Evolutionary conservation across 2,113 vertebrate species (phyloP).

Genomic region (Cichladusa arquata): DNA sequence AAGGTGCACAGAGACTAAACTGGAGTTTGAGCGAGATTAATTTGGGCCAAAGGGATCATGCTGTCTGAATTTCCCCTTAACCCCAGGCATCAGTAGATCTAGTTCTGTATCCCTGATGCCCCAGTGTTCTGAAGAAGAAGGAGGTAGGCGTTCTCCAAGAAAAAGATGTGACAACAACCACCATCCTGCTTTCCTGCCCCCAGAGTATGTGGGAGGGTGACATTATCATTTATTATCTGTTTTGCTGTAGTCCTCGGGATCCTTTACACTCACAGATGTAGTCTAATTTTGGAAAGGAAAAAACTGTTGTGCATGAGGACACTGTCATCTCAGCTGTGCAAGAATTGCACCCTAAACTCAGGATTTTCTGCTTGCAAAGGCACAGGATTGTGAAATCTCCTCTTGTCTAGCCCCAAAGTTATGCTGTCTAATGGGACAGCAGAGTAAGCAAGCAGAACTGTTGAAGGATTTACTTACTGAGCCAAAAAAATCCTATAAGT

Average conservation of each 20-base stretch:
- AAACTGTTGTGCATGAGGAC: neutral
- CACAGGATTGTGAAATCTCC: neutral
- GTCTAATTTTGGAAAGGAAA: neutral
- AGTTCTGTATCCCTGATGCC: neutral
- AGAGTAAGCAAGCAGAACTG: conserved; percentile 1
- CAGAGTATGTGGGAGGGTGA: neutral
- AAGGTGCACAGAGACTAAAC: neutral
- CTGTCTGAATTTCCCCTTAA: neutral
- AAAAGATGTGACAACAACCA: neutral
- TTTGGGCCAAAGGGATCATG: neutral
- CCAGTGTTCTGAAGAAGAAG: neutral
- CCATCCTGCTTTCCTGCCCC: neutral
- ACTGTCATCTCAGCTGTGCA: neutral
- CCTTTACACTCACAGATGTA: neutral
- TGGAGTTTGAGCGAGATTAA: neutral
- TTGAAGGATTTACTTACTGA: conserved; percentile 37
- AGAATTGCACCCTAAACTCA: neutral
- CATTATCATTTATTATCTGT: neutral
- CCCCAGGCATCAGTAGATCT: neutral
- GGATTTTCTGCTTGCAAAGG: neutral
- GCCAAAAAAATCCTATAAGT: neutral
- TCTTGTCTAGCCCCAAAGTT: neutral
- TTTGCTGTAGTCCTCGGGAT: neutral
- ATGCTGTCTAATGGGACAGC: neutral
- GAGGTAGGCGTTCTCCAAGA: neutral